A percentile compares a stretch with the other conserved stretches of the same genome.
phyloP scores from a whole-genome alignment of 2,888 invertebrate species.

The Sesia bembeciformis region DNA sequence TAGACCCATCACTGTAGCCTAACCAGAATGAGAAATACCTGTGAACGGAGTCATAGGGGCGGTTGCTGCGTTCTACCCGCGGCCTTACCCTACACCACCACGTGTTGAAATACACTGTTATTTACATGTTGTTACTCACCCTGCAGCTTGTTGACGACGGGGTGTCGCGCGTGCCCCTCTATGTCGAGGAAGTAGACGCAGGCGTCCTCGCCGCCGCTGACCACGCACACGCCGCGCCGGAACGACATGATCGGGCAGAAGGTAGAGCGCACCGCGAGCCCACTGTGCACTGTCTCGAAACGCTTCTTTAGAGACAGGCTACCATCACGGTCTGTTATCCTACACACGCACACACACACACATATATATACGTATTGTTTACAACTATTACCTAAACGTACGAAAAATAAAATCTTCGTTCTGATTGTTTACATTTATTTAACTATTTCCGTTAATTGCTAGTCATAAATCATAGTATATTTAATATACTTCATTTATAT shows the following conservation, averaged over 20 bases:
- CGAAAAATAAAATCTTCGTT: background rate
- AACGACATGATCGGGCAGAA: constrained; percentile 92
- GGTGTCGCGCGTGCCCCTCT: constrained; percentile 71
- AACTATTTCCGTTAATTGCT: too few relatives aligned
- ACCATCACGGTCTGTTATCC: constrained; percentile 80
- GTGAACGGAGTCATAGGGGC: too few relatives aligned
- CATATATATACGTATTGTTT: too few relatives aligned
- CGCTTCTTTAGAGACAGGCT: constrained; percentile 77
- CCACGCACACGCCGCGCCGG: constrained; percentile 86
- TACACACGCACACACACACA: constrained; percentile 16
- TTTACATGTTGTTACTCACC: constrained; percentile 26
- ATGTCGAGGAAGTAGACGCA: constrained; percentile 86
- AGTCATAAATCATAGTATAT: too few relatives aligned
- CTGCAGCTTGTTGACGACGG: constrained; percentile 75
- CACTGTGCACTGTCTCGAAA: constrained; percentile 77
- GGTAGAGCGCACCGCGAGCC: constrained; percentile 78
- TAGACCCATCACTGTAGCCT: too few relatives aligned
- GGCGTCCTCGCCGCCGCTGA: constrained; percentile 85
- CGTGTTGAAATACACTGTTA: too few relatives aligned
- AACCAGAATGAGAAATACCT: too few relatives aligned
- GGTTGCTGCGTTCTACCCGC: too few relatives aligned
- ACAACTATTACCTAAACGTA: background rate
- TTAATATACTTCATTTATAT: too few relatives aligned
- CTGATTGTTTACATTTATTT: too few relatives aligned
- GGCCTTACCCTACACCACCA: too few relatives aligned